Percentiles rank a stretch among this genome's conserved stretches.
These are phyloP conservation scores for Peucedramus taeniatus DNA, from an alignment of 2,113 vertebrate genomes.

Conservation along the genomic window DNA sequence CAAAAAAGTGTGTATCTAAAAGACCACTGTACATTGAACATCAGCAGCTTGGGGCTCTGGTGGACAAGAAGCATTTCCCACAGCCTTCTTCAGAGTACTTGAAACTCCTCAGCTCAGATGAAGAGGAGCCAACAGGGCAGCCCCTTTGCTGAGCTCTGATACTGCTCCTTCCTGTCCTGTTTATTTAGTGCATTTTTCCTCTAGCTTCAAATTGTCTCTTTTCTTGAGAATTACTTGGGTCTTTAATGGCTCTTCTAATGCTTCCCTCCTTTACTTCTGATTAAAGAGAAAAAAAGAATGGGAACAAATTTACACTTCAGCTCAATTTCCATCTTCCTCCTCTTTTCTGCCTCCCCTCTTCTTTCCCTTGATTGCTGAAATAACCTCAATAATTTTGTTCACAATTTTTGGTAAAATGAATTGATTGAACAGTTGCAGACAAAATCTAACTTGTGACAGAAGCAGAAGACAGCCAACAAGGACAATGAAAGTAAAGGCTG, in stretches of 20 bases:
- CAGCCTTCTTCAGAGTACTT: not conserved
- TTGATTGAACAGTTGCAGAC: conserved; percentile 27
- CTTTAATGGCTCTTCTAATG: conserved; percentile 56
- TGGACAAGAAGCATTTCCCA: not conserved
- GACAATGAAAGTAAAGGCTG: not conserved
- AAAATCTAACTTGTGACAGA: not conserved
- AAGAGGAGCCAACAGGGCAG: not conserved
- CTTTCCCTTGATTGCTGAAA: conserved; percentile 42
- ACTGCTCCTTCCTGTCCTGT: not conserved
- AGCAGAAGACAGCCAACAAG: not conserved
- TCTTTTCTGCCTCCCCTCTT: not conserved
- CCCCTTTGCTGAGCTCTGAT: not conserved
- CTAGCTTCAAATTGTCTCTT: conserved; percentile 30
- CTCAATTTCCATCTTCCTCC: conserved; percentile 55
- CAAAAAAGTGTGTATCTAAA: not conserved
- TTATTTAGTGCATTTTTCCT: not conserved
- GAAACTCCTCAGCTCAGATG: not conserved
- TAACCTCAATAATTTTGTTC: conserved; percentile 55
- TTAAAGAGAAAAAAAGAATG: conserved; percentile 57
- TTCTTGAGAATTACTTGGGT: conserved; percentile 48
- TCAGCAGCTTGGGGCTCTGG: not conserved
- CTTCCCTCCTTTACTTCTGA: conserved; percentile 61
- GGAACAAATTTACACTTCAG: conserved; percentile 58
- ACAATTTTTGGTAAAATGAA: conserved; percentile 48
- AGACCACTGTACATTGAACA: not conserved